Conservation (phyloP, 2,888 invertebrate species). For the Allacma fusca region DNA sequence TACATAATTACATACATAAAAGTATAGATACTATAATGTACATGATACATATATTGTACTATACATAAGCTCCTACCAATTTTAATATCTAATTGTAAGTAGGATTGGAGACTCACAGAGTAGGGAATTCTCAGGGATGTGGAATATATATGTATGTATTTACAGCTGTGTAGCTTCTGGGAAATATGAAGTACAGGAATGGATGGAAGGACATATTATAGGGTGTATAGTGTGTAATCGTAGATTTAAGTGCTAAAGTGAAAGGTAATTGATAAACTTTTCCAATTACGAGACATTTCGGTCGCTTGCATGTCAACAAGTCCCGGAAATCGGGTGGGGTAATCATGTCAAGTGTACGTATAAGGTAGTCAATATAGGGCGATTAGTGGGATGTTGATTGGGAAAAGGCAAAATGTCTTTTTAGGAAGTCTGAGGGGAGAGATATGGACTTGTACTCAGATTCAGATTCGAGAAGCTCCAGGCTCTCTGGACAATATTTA, state of each 20-base stretch:
- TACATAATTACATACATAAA: too few species aligned
- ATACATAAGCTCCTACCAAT: too few species aligned
- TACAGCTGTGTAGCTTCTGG: not conserved
- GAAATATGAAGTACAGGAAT: not conserved
- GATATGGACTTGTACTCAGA: too few species aligned
- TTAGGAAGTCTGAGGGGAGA: too few species aligned
- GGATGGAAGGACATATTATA: not conserved
- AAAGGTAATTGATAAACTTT: conserved; percentile 61
- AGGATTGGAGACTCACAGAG: too few species aligned
- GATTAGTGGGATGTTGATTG: not conserved
- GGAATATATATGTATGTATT: not conserved
- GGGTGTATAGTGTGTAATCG: not conserved
- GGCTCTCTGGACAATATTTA: too few species aligned
- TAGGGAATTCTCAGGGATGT: not conserved
- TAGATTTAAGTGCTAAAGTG: conserved; percentile 20
- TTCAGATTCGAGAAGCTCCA: too few species aligned
- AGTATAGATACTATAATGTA: not conserved
- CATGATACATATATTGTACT: too few species aligned
- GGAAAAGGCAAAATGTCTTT: not conserved
- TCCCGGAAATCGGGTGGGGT: conserved; percentile 39
- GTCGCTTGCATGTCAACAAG: conserved; percentile 46
- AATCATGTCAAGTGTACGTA: conserved; percentile 30
- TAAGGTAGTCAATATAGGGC: conserved; percentile 2
- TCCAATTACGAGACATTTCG: conserved; percentile 59
- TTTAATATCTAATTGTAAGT: too few species aligned